Evolutionary conservation across 2,113 vertebrate genomes (phyloP), one percentile per base, ranked within the genome.

Genomic region (Nansenia antarctica): DNA sequence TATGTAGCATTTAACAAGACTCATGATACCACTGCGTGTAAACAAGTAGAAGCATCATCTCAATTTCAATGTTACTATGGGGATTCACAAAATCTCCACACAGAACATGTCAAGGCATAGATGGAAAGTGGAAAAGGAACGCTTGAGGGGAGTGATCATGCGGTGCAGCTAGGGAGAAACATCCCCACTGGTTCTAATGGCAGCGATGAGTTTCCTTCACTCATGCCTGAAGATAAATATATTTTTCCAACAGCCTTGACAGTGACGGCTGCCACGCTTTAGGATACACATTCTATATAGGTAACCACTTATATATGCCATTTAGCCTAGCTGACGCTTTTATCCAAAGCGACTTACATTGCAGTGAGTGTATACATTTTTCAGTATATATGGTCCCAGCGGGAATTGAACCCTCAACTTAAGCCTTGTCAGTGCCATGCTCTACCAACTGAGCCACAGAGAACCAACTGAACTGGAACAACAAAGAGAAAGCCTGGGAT

Each of bases 251-350:
- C 55, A 65, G 27, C 20, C 24, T 14, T n/a, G 31, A 26, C 69
- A 63, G 57, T 47, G 55, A 52, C 57, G 24, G 68, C 65, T 45
- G 24, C 30, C 5, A 47, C 30, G 70, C 67, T 81, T 62, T 31
- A 30, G 62, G 64, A 69, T 39, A 71, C 3, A 69, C 60, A 58
- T 62, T 34, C 62, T 65, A 37, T 53, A 54, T 69, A 64, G 26
- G 70, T 34, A 47, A 37, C 35, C 59, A 53, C 69, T 71, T 62
- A n/a, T n/a, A n/a, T n/a, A n/a, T n/a, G n/a, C n/a, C n/a, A n/a
- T n/a, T n/a, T n/a, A n/a, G n/a, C n/a, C n/a, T n/a, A n/a, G n/a
- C n/a, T n/a, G n/a, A n/a, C n/a, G n/a, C n/a, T n/a, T n/a, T n/a
- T n/a, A n/a, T n/a, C n/a, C n/a, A n/a, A n/a, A n/a, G n/a, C n/a